Base-by-base conservation (phyloP, 2,888 invertebrate genomes). In the Drosophila parthenogenetica region DNA sequence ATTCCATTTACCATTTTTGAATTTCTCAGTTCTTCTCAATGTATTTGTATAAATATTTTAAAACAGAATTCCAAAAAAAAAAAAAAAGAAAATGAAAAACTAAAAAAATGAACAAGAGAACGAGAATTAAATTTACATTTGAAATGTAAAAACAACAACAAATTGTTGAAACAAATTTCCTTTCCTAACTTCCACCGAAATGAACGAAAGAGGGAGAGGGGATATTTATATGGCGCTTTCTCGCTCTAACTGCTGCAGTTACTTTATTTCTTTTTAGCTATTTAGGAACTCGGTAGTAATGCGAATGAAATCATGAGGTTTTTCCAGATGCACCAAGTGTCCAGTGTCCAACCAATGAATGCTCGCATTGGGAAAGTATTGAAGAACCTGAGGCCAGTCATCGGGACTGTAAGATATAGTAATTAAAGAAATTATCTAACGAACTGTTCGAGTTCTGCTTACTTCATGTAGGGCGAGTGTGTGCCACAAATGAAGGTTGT, bases 301-400 rank as follows among this genome's bases (percentile, higher is more conserved):
- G 1, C 91, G 79, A 5, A 93, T 72, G 81, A 94, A 94, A 32
- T 92, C 84, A 0, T 75, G 71, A 1, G 98, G 98, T 90, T 98
- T 96, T 72, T 99, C 98, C 74, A 96, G 95, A 91, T 99, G 99
- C 0, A 98, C 95, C 96, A 98, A 97, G 92, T 99, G 99, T 0
- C 98, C 97, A 5, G 98, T 97, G 39, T 95, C 96, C 53, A 79
- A 91, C 91, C 90, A 92, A 70, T 86, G 73, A 2, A 92, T 60
- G 32, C 75, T 73, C 1, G 95, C 94, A 2, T 92, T 92, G 0
- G 96, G 95, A 89, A 97, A 97, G 4, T 95, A 86, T 69, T 93
- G 91, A 77, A 93, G 91, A 45, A 97, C 95, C 57, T 91, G 85
- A 0, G 93, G 91, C 81, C 94, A 93, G 88, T 95, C 94, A 10